These are phyloP conservation scores for Lasioglossum oenotherae DNA, from an alignment of 2,888 invertebrate genomes.

Conservation along the genomic window DNA sequence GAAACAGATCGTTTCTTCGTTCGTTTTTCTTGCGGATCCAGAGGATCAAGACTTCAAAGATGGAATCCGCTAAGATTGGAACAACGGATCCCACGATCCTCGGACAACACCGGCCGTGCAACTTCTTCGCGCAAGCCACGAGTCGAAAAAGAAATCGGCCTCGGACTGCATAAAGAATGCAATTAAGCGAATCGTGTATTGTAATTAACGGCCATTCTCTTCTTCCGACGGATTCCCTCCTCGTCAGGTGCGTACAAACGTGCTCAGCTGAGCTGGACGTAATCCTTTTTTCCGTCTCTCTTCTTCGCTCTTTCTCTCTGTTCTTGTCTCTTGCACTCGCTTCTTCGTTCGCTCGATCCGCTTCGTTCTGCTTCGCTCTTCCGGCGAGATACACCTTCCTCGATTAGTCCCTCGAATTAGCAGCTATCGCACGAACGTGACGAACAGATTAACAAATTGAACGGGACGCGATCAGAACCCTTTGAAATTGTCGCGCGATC, in stretches of 20 bases:
- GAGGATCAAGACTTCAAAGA: conserved; percentile 52
- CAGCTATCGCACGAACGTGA: conserved; percentile 57
- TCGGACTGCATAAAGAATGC: conserved; percentile 78
- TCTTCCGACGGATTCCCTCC: conserved; percentile 64
- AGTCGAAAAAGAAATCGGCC: conserved; percentile 70
- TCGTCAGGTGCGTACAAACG: conserved; percentile 72
- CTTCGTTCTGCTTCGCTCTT: conserved; percentile 27
- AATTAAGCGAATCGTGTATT: conserved; percentile 77
- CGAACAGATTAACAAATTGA: conserved; percentile 64
- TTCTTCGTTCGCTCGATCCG: conserved; percentile 17
- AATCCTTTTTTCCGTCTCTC: conserved; percentile 51
- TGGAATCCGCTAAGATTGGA: conserved; percentile 33
- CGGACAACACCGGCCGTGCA: conserved; percentile 65
- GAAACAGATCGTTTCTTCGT: neutral
- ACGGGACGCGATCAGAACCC: conserved; percentile 26
- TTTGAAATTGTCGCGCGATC: conserved; percentile 4
- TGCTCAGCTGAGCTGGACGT: conserved; percentile 60
- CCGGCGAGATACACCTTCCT: conserved; percentile 46
- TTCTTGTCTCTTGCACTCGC: neutral
- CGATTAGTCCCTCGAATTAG: conserved; percentile 58
- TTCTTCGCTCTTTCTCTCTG: conserved; percentile 13
- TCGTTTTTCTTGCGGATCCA: neutral
- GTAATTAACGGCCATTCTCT: conserved; percentile 76
- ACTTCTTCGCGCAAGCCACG: conserved; percentile 67
- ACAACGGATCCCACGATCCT: conserved; percentile 58